Evolutionary conservation across 2,797 vertebrate genomes (phyloP).

Genomic region (Falco rusticolus): DNA sequence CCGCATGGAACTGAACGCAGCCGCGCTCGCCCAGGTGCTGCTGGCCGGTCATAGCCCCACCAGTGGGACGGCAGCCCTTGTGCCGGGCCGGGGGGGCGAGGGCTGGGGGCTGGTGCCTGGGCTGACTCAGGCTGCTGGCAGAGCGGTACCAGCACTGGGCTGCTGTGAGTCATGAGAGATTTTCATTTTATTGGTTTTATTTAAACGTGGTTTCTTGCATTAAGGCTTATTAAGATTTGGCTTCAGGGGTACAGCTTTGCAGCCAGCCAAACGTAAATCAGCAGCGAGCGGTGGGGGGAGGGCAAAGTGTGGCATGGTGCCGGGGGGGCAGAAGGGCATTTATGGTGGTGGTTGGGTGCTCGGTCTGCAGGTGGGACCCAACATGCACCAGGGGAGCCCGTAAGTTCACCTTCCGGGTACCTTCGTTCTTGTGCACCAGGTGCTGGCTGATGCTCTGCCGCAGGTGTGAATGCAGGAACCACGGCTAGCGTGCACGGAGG

Average conservation of each 20-base stretch:
- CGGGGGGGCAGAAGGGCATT: background rate
- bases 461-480: background rate
- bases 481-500: accelerated
- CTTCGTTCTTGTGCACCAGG: background rate
- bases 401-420: background rate
- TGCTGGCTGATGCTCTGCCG: background rate
- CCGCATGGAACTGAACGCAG: background rate
- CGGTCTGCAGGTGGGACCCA: background rate
- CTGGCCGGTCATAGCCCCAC: no score
- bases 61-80: no score
- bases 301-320: background rate
- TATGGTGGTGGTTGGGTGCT: background rate
- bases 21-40: accelerated
- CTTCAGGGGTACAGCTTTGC: background rate
- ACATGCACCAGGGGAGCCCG: background rate
- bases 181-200: background rate
- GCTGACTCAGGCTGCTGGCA: background rate
- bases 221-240: background rate
- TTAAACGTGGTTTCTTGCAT: background rate
- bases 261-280: background rate
- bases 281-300: background rate
- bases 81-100: background rate
- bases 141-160: background rate
- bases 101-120: background rate
- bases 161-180: background rate